Percentiles rank a stretch among this genome's conserved stretches.
Conservation (phyloP, 1,140 invertebrate genomes). For the Magallana gigas region DNA sequence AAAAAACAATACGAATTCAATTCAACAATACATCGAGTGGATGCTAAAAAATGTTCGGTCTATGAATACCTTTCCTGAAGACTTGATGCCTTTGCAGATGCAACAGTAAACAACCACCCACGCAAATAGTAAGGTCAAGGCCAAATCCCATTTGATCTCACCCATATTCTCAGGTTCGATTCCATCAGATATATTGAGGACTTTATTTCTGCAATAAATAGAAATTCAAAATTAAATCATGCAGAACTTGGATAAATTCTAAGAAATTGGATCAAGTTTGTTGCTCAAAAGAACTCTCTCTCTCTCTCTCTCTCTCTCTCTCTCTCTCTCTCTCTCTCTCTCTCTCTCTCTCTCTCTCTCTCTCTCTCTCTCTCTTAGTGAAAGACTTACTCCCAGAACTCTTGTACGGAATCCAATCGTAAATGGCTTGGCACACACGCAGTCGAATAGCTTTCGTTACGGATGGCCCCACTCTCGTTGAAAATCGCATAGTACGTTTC, state of each 20-base stretch:
- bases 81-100: constrained; percentile 98
- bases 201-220: constrained; percentile 67
- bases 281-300: too few relatives aligned
- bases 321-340: too few relatives aligned
- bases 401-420: constrained; percentile 45
- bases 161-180: constrained; percentile 88
- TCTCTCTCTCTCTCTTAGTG: too few relatives aligned
- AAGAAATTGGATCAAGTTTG: neutral
- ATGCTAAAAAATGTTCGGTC: too few relatives aligned
- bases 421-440: neutral
- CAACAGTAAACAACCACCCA: constrained; percentile 98
- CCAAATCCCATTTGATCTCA: constrained; percentile 95
- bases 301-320: too few relatives aligned
- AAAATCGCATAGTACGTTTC: neutral
- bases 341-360: neutral
- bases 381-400: constrained; percentile 57
- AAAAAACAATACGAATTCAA: too few relatives aligned
- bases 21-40: too few relatives aligned
- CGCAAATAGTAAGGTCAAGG: constrained; percentile 91
- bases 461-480: neutral
- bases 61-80: constrained; percentile 89
- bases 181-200: constrained; percentile 90
- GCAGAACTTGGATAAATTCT: neutral
- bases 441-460: neutral
- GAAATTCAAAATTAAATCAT: neutral